Percentiles rank a stretch among this genome's conserved stretches.
Conservation (phyloP, 2,113 vertebrate genomes). For the Glareola pratincola region DNA sequence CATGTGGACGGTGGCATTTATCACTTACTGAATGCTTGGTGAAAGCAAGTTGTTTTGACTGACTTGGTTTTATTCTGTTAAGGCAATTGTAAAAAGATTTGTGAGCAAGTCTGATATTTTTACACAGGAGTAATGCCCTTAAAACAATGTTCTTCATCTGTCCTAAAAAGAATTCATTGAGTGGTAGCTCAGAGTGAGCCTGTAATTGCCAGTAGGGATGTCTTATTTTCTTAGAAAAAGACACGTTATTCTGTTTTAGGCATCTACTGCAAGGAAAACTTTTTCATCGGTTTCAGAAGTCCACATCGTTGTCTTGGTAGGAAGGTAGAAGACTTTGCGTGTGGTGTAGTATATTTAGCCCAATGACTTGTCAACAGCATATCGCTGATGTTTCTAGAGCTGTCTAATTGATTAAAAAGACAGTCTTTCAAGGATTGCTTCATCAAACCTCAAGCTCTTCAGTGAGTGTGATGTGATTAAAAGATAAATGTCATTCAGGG, state of each 20-base stretch:
- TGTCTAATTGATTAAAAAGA: constrained; percentile 31
- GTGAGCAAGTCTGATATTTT: neutral
- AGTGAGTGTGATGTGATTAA: constrained; percentile 45
- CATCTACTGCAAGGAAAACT: neutral
- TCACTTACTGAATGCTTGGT: neutral
- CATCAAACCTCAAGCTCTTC: constrained; percentile 26
- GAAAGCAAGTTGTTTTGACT: neutral
- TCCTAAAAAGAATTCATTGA: neutral
- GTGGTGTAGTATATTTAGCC: neutral
- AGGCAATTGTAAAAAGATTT: neutral
- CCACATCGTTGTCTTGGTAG: neutral
- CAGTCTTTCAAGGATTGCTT: constrained; percentile 16
- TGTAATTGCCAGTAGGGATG: neutral
- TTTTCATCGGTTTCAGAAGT: neutral
- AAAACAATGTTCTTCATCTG: neutral
- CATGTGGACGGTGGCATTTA: neutral
- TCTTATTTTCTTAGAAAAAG: neutral
- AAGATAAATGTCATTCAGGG: constrained; percentile 24
- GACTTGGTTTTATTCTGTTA: neutral
- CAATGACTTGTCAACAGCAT: neutral
- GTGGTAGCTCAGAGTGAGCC: neutral
- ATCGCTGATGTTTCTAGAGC: neutral
- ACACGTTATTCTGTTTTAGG: neutral
- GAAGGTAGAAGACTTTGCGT: neutral
- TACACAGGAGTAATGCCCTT: neutral